phyloP scores from a whole-genome alignment of 2,888 invertebrate species.

The Platycheirus rosarum region DNA sequence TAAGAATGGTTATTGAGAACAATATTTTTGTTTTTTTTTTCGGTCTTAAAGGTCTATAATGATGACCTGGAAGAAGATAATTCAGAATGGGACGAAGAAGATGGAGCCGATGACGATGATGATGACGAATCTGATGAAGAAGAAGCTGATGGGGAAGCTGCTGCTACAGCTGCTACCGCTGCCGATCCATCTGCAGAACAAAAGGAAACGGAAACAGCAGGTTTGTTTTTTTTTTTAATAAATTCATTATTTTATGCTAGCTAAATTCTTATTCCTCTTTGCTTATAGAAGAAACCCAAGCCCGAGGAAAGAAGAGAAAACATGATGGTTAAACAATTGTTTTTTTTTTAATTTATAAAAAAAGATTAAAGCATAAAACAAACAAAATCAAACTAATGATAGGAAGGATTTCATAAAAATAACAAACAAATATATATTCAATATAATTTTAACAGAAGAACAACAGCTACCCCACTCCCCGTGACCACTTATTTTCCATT shows the following conservation, averaged over 20 bases:
- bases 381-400: conserved; percentile 68
- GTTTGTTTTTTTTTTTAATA: conserved; percentile 68
- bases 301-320: conserved; percentile 89
- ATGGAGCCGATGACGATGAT: conserved; percentile 84
- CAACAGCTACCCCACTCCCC: conserved; percentile 31
- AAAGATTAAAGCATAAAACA: conserved; percentile 40
- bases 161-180: conserved; percentile 78
- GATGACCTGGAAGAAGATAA: conserved; percentile 85
- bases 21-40: conserved; percentile 8
- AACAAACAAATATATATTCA: conserved; percentile 64
- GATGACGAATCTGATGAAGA: conserved; percentile 85
- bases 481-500: conserved; percentile 40
- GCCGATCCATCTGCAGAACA: conserved; percentile 74
- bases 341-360: conserved; percentile 51
- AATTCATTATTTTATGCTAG: too few species aligned
- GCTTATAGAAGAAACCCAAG: conserved; percentile 83
- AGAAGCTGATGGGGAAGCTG: conserved; percentile 82
- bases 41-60: conserved; percentile 80
- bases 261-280: conserved; percentile 18
- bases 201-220: conserved; percentile 75
- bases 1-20: too few species aligned
- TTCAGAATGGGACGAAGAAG: conserved; percentile 86
- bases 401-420: conserved; percentile 68
- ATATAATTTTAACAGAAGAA: conserved; percentile 62
- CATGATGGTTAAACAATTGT: conserved; percentile 84